Conservation (phyloP, 2,113 vertebrate genomes). For the Herpetotheres cachinnans region DNA sequence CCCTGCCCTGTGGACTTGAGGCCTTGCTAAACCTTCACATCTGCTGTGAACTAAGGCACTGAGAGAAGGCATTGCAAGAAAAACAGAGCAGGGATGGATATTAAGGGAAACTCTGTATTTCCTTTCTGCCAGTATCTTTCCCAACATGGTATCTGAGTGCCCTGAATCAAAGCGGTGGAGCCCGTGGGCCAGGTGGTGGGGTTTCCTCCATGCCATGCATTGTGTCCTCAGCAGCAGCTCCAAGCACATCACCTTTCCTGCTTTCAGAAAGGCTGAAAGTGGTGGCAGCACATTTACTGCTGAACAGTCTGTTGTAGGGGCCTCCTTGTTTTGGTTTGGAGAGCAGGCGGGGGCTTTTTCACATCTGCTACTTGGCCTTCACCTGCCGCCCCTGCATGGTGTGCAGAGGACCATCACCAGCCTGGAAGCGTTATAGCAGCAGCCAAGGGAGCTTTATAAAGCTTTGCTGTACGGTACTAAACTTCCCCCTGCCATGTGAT, state of each 20-base stretch:
- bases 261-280: background rate
- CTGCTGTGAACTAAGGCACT: background rate
- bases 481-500: conserved; percentile 55
- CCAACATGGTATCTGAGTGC: rapidly evolving
- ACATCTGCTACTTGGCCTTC: background rate
- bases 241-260: background rate
- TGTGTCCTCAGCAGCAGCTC: background rate
- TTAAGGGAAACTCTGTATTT: background rate
- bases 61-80: background rate
- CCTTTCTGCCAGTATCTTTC: background rate
- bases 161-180: background rate
- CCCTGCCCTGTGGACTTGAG: background rate
- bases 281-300: background rate
- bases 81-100: background rate
- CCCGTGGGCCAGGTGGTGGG: background rate
- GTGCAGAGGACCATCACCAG: background rate
- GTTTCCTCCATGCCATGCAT: background rate
- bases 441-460: conserved; percentile 22
- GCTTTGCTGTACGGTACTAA: conserved; percentile 10
- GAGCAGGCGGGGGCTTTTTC: background rate
- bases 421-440: conserved; percentile 8
- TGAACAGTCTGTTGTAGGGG: background rate
- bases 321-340: background rate
- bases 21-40: background rate
- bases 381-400: background rate